A percentile compares a stretch with the other conserved stretches of the same genome.
Evolutionary conservation across 2,113 vertebrate species (phyloP).

Genomic region (Dissostichus mawsoni): DNA sequence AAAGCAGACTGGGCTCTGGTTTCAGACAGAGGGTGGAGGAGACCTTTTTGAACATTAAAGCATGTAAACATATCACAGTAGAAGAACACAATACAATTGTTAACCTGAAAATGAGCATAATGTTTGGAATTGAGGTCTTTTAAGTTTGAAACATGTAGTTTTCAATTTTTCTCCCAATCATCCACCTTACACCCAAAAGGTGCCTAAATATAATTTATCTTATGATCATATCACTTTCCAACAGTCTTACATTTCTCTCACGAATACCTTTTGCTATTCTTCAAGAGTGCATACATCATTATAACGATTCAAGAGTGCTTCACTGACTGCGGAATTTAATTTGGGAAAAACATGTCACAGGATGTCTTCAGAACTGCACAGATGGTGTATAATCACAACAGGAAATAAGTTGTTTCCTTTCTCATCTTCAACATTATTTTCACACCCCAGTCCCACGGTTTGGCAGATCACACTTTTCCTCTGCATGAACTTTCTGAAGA

Average conservation of each 20-base stretch:
- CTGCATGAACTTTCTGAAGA: conserved; percentile 7
- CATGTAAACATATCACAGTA: too few relatives aligned
- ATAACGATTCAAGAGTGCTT: neutral
- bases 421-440: conserved; percentile 35
- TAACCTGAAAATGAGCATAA: too few relatives aligned
- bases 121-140: too few relatives aligned
- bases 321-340: neutral
- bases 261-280: neutral
- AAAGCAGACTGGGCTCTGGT: too few relatives aligned
- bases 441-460: conserved; percentile 19
- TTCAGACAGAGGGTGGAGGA: too few relatives aligned
- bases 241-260: neutral
- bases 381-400: conserved; percentile 34
- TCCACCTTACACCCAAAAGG: conserved; percentile 12
- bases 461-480: conserved; percentile 32
- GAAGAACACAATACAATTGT: too few relatives aligned
- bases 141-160: too few relatives aligned
- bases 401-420: conserved; percentile 48
- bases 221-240: too few relatives aligned
- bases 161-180: too few relatives aligned
- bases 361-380: conserved; percentile 39
- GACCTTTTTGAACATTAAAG: too few relatives aligned
- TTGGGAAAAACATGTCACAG: conserved; percentile 11
- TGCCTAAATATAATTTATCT: conserved; percentile 1
- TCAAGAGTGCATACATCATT: neutral